These are phyloP conservation scores for Aldrovandia affinis DNA, from an alignment of 2,797 vertebrate genomes.

Conservation along the genomic window DNA sequence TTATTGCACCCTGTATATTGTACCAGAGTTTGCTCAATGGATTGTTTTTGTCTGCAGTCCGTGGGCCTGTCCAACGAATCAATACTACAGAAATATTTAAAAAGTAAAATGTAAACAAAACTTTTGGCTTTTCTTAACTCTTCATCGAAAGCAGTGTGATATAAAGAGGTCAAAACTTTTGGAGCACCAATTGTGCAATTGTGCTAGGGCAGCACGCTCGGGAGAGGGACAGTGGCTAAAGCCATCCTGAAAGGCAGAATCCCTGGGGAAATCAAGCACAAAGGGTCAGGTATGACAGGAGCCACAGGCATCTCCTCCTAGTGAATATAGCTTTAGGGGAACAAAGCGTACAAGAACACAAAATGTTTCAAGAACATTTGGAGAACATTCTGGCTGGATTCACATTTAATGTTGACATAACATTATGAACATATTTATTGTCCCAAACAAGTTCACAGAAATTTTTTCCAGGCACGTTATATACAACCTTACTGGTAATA, in stretches of 20 bases:
- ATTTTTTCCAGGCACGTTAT: no score
- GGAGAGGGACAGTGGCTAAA: not conserved
- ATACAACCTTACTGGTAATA: no score
- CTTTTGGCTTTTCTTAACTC: not conserved
- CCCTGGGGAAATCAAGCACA: not conserved
- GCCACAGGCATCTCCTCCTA: not conserved
- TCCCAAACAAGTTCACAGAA: no score
- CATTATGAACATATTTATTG: no score
- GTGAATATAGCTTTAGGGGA: not conserved
- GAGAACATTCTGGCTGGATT: not conserved
- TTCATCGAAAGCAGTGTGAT: not conserved
- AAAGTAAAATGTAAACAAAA: not conserved
- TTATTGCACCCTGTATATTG: no score
- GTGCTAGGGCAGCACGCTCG: not conserved
- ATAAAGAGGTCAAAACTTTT: not conserved
- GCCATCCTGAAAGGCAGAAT: not conserved
- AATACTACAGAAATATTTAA: not conserved
- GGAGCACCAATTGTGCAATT: not conserved
- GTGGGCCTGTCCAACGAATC: no score
- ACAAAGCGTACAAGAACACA: no score
- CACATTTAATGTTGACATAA: not conserved
- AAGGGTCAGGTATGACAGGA: not conserved
- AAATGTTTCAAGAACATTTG: not conserved
- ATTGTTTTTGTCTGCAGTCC: no score
- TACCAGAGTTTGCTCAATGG: no score